phyloP scores from a whole-genome alignment of 2,113 vertebrate species.

The Rhea americana region DNA sequence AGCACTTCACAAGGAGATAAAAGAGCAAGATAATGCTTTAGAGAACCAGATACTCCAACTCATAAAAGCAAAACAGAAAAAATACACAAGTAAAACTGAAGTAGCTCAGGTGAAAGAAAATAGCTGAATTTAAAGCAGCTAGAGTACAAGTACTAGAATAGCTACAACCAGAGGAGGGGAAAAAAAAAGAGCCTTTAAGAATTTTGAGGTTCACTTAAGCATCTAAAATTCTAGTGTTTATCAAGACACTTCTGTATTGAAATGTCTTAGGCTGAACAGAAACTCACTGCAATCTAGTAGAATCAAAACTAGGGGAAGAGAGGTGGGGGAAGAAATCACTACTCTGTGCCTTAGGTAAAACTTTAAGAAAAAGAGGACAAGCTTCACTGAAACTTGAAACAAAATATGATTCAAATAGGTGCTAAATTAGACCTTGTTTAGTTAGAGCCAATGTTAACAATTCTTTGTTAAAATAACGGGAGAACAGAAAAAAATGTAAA shows the following conservation, averaged over 20 bases:
- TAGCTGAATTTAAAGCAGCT: not conserved
- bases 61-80: conserved; percentile 26
- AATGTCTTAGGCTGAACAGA: not conserved
- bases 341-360: not conserved
- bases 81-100: conserved; percentile 24
- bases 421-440: not conserved
- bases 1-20: conserved; percentile 21
- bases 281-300: not conserved
- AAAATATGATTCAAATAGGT: not conserved
- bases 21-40: conserved; percentile 22
- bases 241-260: not conserved
- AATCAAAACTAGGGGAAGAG: not conserved
- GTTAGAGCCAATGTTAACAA: not conserved
- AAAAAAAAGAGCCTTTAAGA: not conserved
- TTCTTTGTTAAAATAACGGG: not conserved
- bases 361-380: not conserved
- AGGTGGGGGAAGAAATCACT: too few relatives aligned
- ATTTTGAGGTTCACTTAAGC: not conserved
- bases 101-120: conserved; percentile 11
- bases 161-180: not conserved
- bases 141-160: not conserved
- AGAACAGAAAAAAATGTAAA: not conserved
- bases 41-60: conserved; percentile 20
- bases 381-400: not conserved
- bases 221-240: not conserved